phyloP scores from a whole-genome alignment of 2,797 vertebrate genomes.

The Darevskia nairensis region DNA sequence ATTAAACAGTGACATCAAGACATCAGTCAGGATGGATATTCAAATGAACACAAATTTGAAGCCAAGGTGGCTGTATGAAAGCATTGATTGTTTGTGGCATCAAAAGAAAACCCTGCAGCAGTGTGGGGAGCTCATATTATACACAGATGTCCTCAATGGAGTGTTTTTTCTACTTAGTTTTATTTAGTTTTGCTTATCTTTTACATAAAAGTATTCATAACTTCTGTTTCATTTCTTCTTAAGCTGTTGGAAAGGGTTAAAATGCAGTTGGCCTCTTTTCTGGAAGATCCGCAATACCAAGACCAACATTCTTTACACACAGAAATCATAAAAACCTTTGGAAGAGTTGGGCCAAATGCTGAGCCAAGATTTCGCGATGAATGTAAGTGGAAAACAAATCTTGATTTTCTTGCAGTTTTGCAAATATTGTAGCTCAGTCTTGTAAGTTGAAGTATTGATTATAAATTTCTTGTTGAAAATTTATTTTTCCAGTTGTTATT shows the following conservation, averaged over 20 bases:
- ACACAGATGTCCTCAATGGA: neutral
- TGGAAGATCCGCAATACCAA: constrained; percentile 98
- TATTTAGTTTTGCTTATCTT: neutral
- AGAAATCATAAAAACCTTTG: constrained; percentile 97
- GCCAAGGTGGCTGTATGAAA: neutral
- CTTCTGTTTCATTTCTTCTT: constrained; percentile 53
- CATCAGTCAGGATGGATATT: constrained; percentile 29
- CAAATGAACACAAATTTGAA: neutral
- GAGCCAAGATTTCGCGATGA: constrained; percentile 98
- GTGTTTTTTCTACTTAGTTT: neutral
- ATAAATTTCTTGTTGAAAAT: neutral
- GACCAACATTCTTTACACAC: constrained; percentile 98
- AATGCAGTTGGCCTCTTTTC: constrained; percentile 97
- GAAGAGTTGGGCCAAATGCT: constrained; percentile 96
- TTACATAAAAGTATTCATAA: constrained; percentile 2
- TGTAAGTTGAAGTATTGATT: constrained; percentile 5
- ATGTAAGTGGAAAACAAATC: constrained; percentile 81
- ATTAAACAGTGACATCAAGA: neutral
- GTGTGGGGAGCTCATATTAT: neutral
- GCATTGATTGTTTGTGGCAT: neutral
- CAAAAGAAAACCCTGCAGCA: neutral
- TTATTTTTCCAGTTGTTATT: constrained; percentile 89
- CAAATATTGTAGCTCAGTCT: neutral
- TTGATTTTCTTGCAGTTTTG: neutral
- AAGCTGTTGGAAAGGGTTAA: constrained; percentile 98